A percentile compares a stretch with the other conserved stretches of the same genome.
Evolutionary conservation across 2,113 vertebrate genomes (phyloP).

Genomic region (Xiphias gladius): DNA sequence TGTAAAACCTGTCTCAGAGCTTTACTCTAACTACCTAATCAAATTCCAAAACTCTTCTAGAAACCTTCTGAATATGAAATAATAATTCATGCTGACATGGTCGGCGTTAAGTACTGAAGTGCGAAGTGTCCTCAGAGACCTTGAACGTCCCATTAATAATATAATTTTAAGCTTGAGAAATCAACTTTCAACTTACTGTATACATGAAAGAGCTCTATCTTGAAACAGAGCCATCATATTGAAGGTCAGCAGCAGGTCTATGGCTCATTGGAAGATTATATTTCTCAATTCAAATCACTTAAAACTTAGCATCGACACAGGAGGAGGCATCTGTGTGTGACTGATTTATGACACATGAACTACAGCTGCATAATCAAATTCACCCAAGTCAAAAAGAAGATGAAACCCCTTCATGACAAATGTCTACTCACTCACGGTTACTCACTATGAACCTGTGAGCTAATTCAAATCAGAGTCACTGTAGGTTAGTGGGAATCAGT

Average conservation of each 20-base stretch:
- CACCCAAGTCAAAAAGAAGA: conserved; percentile 18
- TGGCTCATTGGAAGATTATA: conserved; percentile 7
- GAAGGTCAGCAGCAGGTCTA: conserved; percentile 7
- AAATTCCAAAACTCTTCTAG: conserved; percentile 61
- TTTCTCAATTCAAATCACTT: conserved; percentile 28
- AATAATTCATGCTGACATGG: conserved; percentile 52
- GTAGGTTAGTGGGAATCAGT: not conserved
- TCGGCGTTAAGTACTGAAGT: conserved; percentile 38
- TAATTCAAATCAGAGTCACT: conserved; percentile 35
- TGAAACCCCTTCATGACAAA: conserved; percentile 22
- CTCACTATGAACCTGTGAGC: conserved; percentile 13
- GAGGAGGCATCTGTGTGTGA: not conserved
- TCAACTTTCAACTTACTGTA: not conserved
- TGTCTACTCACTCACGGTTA: conserved; percentile 8
- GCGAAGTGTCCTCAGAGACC: conserved; percentile 37
- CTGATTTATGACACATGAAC: conserved; percentile 23
- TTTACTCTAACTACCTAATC: conserved; percentile 49
- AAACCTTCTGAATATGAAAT: conserved; percentile 55
- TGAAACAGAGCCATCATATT: not conserved
- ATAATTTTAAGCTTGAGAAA: conserved; percentile 29
- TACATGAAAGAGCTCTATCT: not conserved
- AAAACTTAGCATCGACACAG: conserved; percentile 13
- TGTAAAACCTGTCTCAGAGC: conserved; percentile 41
- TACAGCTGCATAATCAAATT: conserved; percentile 36
- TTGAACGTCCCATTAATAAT: conserved; percentile 23